Evolutionary conservation across 2,113 vertebrate species (phyloP).

Genomic region (Sinocyclocheilus anophthalmus): DNA sequence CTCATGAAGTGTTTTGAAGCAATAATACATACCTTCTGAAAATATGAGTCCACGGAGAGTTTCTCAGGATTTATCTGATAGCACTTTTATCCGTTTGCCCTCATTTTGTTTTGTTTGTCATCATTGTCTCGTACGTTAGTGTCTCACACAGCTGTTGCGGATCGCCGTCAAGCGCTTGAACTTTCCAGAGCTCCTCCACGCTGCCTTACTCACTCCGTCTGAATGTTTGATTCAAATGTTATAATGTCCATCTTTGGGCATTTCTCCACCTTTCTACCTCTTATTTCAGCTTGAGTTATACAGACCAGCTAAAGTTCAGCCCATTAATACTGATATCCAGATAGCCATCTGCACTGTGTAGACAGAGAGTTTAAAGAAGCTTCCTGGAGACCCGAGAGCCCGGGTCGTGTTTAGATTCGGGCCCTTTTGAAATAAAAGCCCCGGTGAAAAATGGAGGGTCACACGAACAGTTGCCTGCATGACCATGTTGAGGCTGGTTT

Average conservation of each 20-base stretch:
- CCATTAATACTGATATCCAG: conserved; percentile 25
- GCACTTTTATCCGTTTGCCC: not conserved
- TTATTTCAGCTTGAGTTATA: conserved; percentile 34
- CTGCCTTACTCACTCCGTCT: not conserved
- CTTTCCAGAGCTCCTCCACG: conserved; percentile 27
- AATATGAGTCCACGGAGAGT: not conserved
- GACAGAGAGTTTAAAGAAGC: conserved; percentile 39
- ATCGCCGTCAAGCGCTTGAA: conserved; percentile 19
- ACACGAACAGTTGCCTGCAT: not conserved
- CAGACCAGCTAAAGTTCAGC: conserved; percentile 19
- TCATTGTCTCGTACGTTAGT: conserved; percentile 16
- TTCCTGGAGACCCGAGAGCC: conserved; percentile 38
- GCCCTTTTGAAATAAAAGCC: conserved; percentile 18
- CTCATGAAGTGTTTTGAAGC: not conserved
- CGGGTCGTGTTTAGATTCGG: conserved; percentile 22
- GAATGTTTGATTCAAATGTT: conserved; percentile 31
- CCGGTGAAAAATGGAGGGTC: not conserved
- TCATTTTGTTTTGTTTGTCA: conserved; percentile 8
- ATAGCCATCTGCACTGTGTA: conserved; percentile 43
- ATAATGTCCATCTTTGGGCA: conserved; percentile 35
- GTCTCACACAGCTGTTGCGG: conserved; percentile 5
- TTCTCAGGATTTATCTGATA: not conserved
- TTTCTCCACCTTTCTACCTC: conserved; percentile 18
- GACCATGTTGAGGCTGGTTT: conserved; percentile 5
- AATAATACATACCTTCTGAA: not conserved